Conservation (phyloP, 2,113 vertebrate genomes). For the Bungarus multicinctus region DNA sequence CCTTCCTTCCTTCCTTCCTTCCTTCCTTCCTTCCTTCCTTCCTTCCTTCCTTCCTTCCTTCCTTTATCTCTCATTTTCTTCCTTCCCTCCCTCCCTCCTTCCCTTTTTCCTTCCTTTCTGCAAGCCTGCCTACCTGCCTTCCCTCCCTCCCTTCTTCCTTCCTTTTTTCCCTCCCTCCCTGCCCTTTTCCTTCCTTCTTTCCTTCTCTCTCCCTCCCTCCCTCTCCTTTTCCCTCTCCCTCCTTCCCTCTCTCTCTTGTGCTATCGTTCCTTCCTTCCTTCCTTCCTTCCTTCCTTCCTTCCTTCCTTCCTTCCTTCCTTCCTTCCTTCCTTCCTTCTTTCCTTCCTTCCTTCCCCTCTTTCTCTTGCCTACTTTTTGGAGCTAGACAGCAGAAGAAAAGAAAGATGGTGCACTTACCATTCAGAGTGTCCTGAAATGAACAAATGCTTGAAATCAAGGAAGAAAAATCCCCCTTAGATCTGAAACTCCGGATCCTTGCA, state of each 20-base stretch:
- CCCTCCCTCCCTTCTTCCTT: too few relatives aligned
- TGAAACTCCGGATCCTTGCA: not conserved
- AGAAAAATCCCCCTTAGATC: not conserved
- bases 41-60: too few relatives aligned
- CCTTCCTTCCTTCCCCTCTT: not conserved
- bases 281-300: not conserved
- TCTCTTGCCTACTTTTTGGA: not conserved
- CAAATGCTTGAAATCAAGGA: not conserved
- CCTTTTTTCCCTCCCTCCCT: not conserved
- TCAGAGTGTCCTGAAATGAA: not conserved
- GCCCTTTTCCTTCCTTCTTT: not conserved
- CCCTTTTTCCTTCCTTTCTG: too few relatives aligned
- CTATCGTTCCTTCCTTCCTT: too few relatives aligned
- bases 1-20: not conserved
- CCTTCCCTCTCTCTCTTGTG: not conserved
- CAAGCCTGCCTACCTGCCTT: too few relatives aligned
- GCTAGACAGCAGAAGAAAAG: not conserved
- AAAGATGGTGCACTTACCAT: not conserved
- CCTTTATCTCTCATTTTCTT: not conserved
- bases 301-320: not conserved
- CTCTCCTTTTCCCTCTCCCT: not conserved
- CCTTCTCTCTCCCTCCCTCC: too few relatives aligned
- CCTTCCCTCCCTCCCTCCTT: not conserved
- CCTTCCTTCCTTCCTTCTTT: not conserved
- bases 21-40: too few relatives aligned